A percentile compares a stretch with the other conserved stretches of the same genome.
Evolutionary conservation across 1,140 invertebrate species (phyloP).

Genomic region (Drosophila sp.): DNA sequence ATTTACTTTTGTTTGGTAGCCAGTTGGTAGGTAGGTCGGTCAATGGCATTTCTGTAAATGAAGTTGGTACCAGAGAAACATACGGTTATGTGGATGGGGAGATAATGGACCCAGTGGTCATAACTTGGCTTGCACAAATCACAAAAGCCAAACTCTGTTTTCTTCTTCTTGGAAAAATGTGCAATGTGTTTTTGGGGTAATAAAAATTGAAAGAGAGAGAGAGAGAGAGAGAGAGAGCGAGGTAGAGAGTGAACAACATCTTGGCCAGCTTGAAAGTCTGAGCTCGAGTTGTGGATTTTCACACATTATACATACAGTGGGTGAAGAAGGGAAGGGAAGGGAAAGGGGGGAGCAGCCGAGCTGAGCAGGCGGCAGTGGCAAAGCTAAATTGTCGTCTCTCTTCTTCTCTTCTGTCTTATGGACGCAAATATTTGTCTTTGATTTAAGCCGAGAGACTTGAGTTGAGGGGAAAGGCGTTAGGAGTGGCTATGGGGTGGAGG

Average conservation of each 20-base stretch:
- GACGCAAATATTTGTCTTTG: constrained; percentile 74
- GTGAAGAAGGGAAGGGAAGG: not conserved
- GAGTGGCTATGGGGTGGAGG: constrained; percentile 24
- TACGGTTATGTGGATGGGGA: not conserved
- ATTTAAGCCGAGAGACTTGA: constrained; percentile 60
- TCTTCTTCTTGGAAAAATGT: constrained; percentile 16
- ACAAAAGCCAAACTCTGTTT: constrained; percentile 12
- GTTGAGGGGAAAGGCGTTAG: not conserved
- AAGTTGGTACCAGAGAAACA: not conserved
- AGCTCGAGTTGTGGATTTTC: constrained; percentile 22
- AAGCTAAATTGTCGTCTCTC: not conserved
- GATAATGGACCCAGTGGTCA: not conserved
- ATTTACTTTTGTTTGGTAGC: not conserved
- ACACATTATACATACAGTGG: constrained; percentile 12
- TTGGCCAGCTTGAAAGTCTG: not conserved
- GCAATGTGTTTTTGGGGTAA: constrained; percentile 19
- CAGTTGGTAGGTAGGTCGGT: not conserved
- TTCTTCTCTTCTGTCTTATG: constrained; percentile 19
- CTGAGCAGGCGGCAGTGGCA: not conserved
- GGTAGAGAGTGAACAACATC: not conserved
- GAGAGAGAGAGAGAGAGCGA: not conserved
- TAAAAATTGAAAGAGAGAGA: constrained; percentile 6
- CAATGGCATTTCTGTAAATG: not conserved
- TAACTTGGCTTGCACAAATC: constrained; percentile 16
- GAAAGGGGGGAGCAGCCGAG: not conserved